A percentile compares a stretch with the other conserved stretches of the same genome.
Conservation (phyloP, 2,888 invertebrate species). For the Meteorus cinctellus region DNA sequence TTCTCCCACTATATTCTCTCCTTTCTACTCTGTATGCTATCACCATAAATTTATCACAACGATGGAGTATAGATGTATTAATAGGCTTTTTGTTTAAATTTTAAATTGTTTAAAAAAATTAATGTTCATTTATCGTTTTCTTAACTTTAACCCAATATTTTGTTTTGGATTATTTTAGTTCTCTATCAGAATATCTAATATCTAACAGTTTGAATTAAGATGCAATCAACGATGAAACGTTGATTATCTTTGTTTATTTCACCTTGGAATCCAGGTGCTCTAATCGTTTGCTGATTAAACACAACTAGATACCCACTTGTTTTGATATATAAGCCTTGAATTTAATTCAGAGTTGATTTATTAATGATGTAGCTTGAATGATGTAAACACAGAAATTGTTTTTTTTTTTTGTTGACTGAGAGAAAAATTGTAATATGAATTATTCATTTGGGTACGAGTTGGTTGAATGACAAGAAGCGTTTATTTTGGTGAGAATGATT, state of each 20-base stretch:
- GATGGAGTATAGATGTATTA: not conserved
- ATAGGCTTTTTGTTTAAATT: not conserved
- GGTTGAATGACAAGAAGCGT: too few relatives aligned
- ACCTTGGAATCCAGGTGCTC: not conserved
- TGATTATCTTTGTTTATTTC: not conserved
- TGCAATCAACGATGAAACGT: not conserved
- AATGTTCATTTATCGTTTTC: not conserved
- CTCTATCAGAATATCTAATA: not conserved
- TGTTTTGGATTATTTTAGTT: not conserved
- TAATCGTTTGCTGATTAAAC: not conserved
- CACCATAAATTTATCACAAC: constrained; percentile 34
- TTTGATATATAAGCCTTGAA: not conserved
- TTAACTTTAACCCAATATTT: not conserved
- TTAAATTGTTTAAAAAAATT: not conserved
- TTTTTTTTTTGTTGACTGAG: too few relatives aligned
- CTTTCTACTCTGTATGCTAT: constrained; percentile 39
- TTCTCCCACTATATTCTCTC: constrained; percentile 57
- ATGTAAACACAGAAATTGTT: too few relatives aligned
- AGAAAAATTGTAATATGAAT: too few relatives aligned
- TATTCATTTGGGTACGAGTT: too few relatives aligned
- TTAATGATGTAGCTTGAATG: too few relatives aligned
- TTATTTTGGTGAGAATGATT: too few relatives aligned
- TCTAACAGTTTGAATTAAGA: too few relatives aligned
- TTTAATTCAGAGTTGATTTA: not conserved
- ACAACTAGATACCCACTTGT: not conserved